Base-by-base conservation (phyloP, 1,140 invertebrate genomes). In the Drosophila grimshawi region DNA sequence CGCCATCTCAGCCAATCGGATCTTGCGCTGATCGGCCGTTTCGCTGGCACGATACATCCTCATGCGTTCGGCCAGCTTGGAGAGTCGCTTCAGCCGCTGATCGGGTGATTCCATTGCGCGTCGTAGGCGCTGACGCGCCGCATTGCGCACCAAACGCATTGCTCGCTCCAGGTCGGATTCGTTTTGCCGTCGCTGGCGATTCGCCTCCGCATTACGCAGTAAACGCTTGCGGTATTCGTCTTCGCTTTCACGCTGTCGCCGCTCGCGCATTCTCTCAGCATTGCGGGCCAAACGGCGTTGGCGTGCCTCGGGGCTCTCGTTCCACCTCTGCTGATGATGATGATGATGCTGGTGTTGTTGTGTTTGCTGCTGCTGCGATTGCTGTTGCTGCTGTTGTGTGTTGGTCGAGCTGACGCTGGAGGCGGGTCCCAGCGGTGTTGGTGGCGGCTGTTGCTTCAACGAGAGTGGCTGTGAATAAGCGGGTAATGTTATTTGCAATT, bases 1-100 rank as follows among this genome's bases (percentile, higher is more conserved):
- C n/a, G 94, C 94, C 94, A 94, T 94, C 48, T 93, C 92, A 4
- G 93, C 92, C 33, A 94, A 79, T 0, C 94, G 91, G 5, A 90
- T 86, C 37, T 93, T 92, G 37, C 94, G 90, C 65, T 94, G 93
- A 43, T 94, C 93, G 11, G 83, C 80, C 10, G 93, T 93, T 73
- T 94, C 94, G 56, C 85, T 92, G 46, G 91, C 86, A 19, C 92
- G 57, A 56, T 92, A 92, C 70, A 90, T 81, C 49, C 92, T 82
- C 91, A 92, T 92, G n/a, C 92, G 69, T 46, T 93, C 91, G 3
- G 94, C 93, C 32, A 94, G 68, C 63, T 94, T 94, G 10, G 93
- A 92, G 35, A 94, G 63, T 3, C 94, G 92, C 43, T 89, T 86
- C 5, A 92, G 80, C 55, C 94, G 89, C 73, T 94, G 93, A 39